These are phyloP conservation scores for Eptesicus fuscus DNA, from an alignment of 2,113 vertebrate species.

Conservation along the genomic window DNA sequence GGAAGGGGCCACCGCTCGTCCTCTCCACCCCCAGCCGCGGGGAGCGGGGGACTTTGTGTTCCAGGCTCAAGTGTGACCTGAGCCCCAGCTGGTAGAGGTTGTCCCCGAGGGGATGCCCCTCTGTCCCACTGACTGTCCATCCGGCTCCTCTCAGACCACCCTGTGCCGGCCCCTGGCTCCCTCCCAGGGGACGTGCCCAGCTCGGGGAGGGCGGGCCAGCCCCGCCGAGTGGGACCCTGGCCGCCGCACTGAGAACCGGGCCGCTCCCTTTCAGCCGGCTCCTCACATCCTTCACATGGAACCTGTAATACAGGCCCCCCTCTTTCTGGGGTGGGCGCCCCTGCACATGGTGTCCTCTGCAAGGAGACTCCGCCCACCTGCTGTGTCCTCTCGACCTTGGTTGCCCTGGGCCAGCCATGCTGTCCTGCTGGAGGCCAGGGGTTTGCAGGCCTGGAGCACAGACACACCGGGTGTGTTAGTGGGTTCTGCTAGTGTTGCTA, in stretches of 20 bases:
- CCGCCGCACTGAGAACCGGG: too few relatives aligned
- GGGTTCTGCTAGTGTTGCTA: background rate
- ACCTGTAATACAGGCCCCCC: too few relatives aligned
- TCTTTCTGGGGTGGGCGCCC: too few relatives aligned
- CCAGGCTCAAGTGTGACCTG: background rate
- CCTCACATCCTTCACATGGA: too few relatives aligned
- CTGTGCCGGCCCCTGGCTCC: fast-evolving
- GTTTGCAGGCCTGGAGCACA: background rate
- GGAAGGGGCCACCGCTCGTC: background rate
- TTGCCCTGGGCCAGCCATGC: fast-evolving
- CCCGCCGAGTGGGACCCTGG: too few relatives aligned
- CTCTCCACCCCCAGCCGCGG: background rate
- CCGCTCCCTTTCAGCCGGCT: too few relatives aligned
- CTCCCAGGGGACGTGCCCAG: too few relatives aligned
- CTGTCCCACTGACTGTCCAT: background rate
- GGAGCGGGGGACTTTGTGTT: background rate
- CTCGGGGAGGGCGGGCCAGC: too few relatives aligned
- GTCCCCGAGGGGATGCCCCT: background rate
- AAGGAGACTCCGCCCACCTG: too few relatives aligned
- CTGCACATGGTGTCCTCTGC: too few relatives aligned
- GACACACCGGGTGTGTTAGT: fast-evolving
- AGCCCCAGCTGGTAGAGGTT: too few relatives aligned
- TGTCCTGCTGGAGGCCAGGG: background rate
- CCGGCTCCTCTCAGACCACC: background rate
- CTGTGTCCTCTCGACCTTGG: background rate